Conservation (phyloP, 2,113 vertebrate species). For the Uria aalge region DNA sequence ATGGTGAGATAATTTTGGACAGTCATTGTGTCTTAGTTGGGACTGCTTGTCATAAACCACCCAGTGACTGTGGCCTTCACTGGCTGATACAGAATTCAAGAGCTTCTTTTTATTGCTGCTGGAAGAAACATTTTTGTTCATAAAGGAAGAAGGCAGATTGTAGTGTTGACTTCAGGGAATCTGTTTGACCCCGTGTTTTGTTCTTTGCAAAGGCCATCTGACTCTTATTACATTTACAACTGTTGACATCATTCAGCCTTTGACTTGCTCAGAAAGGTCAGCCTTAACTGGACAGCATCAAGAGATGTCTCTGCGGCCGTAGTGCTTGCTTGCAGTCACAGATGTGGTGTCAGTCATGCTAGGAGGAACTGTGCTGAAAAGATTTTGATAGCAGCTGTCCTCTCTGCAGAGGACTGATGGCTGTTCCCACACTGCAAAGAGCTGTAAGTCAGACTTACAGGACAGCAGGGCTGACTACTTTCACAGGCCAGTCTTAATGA, state of each 20-base stretch:
- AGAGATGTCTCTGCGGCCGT: accelerated
- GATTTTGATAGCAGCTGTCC: not conserved
- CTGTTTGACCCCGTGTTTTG: not conserved
- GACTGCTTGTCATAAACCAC: not conserved
- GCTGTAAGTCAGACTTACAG: not conserved
- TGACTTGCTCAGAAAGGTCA: not conserved
- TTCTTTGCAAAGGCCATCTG: not conserved
- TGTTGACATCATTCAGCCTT: not conserved
- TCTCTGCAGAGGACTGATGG: not conserved
- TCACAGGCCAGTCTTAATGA: not conserved
- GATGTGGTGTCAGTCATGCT: not conserved
- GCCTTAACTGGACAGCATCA: accelerated
- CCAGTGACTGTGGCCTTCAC: not conserved
- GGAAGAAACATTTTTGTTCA: not conserved
- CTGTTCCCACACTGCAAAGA: not conserved
- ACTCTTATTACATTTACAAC: not conserved
- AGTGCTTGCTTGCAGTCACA: not conserved
- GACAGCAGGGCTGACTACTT: not conserved
- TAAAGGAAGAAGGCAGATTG: not conserved
- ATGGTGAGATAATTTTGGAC: not conserved
- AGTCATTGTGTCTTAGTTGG: not conserved
- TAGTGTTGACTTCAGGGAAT: not conserved
- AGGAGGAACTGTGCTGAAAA: not conserved
- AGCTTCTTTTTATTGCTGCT: not conserved
- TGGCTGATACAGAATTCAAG: not conserved